Conservation (phyloP, 2,888 invertebrate genomes). For the Drosophila anomalata region DNA sequence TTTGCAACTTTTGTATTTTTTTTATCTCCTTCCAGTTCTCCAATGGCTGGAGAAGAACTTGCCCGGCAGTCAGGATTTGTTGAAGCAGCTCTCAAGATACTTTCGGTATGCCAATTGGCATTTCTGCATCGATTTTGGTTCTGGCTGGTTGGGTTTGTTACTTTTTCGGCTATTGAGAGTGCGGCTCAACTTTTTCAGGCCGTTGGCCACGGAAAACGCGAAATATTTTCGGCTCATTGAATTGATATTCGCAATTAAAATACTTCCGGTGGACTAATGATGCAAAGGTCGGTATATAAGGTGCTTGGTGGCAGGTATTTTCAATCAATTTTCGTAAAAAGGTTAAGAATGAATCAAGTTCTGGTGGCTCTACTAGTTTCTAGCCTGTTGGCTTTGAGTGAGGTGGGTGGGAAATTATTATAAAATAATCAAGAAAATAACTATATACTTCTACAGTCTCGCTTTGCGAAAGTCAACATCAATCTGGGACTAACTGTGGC, state of each 20-base stretch:
- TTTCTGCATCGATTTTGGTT: slow-evolving; percentile 67
- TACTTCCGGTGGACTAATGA: slow-evolving; percentile 39
- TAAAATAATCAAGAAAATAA: not conserved
- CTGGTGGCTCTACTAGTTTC: slow-evolving; percentile 23
- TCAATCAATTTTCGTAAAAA: not conserved
- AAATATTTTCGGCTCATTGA: slow-evolving; percentile 63
- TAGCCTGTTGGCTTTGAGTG: slow-evolving; percentile 16
- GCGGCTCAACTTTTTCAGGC: slow-evolving; percentile 61
- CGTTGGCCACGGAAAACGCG: slow-evolving; percentile 34
- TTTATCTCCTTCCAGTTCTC: slow-evolving; percentile 14
- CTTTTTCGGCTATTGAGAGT: slow-evolving; percentile 69
- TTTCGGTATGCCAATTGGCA: slow-evolving; percentile 44
- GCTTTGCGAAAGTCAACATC: slow-evolving; percentile 61
- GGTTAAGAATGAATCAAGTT: slow-evolving; percentile 17
- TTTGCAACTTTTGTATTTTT: slow-evolving; percentile 24
- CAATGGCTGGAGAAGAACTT: slow-evolving; percentile 54
- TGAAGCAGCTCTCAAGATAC: slow-evolving; percentile 65
- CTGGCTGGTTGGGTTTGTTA: slow-evolving; percentile 50
- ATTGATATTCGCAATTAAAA: slow-evolving; percentile 65
- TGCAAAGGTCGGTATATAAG: slow-evolving; percentile 25
- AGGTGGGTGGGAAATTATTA: slow-evolving; percentile 34
- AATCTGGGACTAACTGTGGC: slow-evolving; percentile 61
- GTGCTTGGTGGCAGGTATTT: not conserved
- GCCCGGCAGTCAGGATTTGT: slow-evolving; percentile 47
- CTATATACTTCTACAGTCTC: slow-evolving; percentile 39